phyloP scores from a whole-genome alignment of 1,140 invertebrate genomes.

The Onthophagus taurus region DNA sequence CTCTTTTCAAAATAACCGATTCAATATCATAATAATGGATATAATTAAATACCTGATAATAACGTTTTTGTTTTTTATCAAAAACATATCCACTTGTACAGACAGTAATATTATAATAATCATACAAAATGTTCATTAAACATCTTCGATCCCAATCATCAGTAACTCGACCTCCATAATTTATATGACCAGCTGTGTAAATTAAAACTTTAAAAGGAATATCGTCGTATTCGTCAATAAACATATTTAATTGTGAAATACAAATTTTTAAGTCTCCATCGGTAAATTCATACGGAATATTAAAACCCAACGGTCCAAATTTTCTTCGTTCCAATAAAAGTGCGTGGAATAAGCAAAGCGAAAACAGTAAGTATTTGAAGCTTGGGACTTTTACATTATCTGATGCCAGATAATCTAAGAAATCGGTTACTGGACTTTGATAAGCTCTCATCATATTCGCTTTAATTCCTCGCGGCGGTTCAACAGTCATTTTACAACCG shows the following conservation, averaged over 20 bases:
- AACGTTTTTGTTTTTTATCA: slow-evolving; percentile 35
- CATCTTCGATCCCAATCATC: slow-evolving; percentile 77
- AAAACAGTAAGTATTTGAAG: slow-evolving; percentile 57
- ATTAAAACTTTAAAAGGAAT: slow-evolving; percentile 57
- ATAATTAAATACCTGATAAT: slow-evolving; percentile 2
- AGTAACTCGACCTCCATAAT: slow-evolving; percentile 78
- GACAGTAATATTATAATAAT: slow-evolving; percentile 56
- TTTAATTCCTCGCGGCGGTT: slow-evolving; percentile 56
- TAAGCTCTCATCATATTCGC: slow-evolving; percentile 59
- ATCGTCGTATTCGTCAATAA: slow-evolving; percentile 50
- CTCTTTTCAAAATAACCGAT: too few species aligned
- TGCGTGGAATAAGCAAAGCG: slow-evolving; percentile 64
- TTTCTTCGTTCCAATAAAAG: slow-evolving; percentile 57
- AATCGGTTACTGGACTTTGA: slow-evolving; percentile 40
- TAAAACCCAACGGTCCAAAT: slow-evolving; percentile 65
- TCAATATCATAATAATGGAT: background rate
- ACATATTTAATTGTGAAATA: slow-evolving; percentile 59
- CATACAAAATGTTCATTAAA: slow-evolving; percentile 57
- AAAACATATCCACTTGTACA: slow-evolving; percentile 49
- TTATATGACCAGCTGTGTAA: slow-evolving; percentile 69
- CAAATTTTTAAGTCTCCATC: slow-evolving; percentile 66
- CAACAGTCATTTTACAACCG: slow-evolving; percentile 63
- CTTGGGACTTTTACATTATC: slow-evolving; percentile 42
- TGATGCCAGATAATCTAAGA: slow-evolving; percentile 45
- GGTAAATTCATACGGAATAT: slow-evolving; percentile 68